These are phyloP conservation scores for Thymelicus acteon DNA, from an alignment of 2,888 invertebrate genomes.

Conservation along the genomic window DNA sequence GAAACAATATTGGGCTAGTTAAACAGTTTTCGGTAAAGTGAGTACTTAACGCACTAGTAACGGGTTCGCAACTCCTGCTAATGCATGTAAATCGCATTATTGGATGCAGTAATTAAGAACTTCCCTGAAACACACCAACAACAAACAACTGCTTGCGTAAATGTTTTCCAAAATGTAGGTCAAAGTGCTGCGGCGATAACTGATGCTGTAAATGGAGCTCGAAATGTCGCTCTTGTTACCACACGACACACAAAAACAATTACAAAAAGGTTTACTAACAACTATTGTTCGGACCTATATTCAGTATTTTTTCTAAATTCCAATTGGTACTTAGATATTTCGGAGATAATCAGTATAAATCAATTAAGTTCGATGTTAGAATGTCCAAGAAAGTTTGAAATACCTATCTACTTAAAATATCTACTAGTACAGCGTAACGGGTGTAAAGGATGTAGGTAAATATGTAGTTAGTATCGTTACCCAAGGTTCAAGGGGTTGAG, in stretches of 20 bases:
- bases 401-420: no score
- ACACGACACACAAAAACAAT: no score
- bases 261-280: no score
- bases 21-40: neutral
- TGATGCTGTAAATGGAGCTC: slow-evolving; percentile 4
- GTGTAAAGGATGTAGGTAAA: slow-evolving; percentile 5
- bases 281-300: no score
- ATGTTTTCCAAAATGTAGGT: slow-evolving; percentile 5
- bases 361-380: no score
- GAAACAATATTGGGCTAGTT: neutral
- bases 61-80: neutral
- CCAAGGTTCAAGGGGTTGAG: neutral
- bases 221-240: slow-evolving; percentile 16
- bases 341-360: no score
- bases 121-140: neutral
- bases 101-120: slow-evolving; percentile 2
- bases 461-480: neutral
- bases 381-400: no score
- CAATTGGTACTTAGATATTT: no score
- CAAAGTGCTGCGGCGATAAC: neutral
- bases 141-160: neutral
- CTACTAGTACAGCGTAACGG: no score
- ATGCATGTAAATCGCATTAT: slow-evolving; percentile 16
- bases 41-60: neutral
- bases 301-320: no score